Percentiles rank a stretch among this genome's conserved stretches.
Evolutionary conservation across 30 jellyfish, hydroid and myxozoan species (phyloP).

Genomic region (Clytia hemisphaerica): DNA sequence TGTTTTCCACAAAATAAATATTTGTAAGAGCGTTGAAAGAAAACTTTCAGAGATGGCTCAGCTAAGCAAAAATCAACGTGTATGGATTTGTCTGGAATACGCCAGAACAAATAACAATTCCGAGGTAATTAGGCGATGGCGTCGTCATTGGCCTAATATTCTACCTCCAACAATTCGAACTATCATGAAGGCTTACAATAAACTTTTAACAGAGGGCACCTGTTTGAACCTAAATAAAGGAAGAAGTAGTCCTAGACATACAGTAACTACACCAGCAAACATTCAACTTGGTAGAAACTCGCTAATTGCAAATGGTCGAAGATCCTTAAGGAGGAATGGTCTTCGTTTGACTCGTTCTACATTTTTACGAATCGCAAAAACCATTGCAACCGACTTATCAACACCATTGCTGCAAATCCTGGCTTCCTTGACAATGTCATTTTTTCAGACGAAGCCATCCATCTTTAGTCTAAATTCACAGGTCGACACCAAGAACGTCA

Average conservation of each 20-base stretch:
- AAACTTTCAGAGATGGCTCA: too few relatives aligned
- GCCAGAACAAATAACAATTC: background rate
- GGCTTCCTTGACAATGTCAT: background rate
- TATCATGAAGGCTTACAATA: too few relatives aligned
- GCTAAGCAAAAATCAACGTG: too few relatives aligned
- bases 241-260: background rate
- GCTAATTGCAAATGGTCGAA: background rate
- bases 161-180: too few relatives aligned
- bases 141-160: background rate
- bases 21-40: too few relatives aligned
- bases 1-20: too few relatives aligned
- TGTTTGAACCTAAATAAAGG: background rate
- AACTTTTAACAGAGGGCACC: too few relatives aligned
- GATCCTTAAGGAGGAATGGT: conserved; percentile 4
- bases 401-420: background rate
- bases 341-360: background rate
- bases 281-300: background rate
- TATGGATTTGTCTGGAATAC: too few relatives aligned
- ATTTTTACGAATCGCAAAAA: background rate
- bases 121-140: background rate
- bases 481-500: background rate
- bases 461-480: background rate
- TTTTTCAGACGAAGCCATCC: background rate
- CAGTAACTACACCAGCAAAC: background rate
- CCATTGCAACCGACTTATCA: background rate